Conservation (phyloP, 2,888 invertebrate genomes). For the Lymantria dispar region DNA sequence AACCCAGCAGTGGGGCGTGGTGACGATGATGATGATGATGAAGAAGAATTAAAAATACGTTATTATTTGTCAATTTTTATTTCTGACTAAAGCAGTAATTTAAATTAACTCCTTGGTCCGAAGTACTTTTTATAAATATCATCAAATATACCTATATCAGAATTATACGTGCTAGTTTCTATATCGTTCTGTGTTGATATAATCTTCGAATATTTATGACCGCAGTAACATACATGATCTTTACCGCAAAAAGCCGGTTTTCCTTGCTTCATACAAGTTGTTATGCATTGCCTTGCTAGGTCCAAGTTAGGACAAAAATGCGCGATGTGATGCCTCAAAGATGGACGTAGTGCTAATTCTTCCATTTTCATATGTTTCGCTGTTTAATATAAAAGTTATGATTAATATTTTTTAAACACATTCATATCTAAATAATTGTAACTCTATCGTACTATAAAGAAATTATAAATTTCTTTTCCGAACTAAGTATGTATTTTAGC, state of each 20-base stretch:
- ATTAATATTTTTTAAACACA: background rate
- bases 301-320: slow-evolving; percentile 67
- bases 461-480: too few species aligned
- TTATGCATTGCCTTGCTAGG: slow-evolving; percentile 57
- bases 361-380: background rate
- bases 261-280: slow-evolving; percentile 50
- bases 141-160: background rate
- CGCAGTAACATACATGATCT: slow-evolving; percentile 68
- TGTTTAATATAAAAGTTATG: background rate
- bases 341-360: slow-evolving; percentile 18
- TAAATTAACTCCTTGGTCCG: slow-evolving; percentile 28
- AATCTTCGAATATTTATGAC: slow-evolving; percentile 46
- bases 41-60: too few species aligned
- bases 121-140: slow-evolving; percentile 66
- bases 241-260: slow-evolving; percentile 72
- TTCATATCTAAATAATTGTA: too few species aligned
- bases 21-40: too few species aligned
- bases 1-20: too few species aligned
- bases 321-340: slow-evolving; percentile 64
- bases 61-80: too few species aligned
- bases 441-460: too few species aligned
- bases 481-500: too few species aligned
- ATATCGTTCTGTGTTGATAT: background rate
- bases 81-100: too few species aligned
- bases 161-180: background rate